These are phyloP conservation scores for Mus minutoides DNA, from an alignment of 2,797 vertebrate species.

Conservation along the genomic window DNA sequence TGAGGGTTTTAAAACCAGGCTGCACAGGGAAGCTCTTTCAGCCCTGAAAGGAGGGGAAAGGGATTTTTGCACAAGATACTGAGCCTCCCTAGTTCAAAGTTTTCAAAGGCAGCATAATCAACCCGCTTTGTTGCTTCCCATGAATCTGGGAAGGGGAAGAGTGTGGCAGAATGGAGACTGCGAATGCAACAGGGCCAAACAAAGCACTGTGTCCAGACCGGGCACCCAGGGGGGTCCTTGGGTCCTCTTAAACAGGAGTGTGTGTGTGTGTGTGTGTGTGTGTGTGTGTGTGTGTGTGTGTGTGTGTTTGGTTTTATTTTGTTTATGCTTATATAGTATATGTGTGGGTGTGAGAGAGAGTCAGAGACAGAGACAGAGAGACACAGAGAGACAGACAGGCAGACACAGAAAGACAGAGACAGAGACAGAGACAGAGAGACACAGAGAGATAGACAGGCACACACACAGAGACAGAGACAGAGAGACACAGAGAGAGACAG, in stretches of 20 bases:
- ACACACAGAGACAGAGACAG: neutral
- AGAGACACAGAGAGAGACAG: neutral
- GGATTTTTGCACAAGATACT: slow-evolving; percentile 66
- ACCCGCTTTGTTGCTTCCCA: slow-evolving; percentile 42
- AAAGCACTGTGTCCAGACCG: neutral
- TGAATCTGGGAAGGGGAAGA: slow-evolving; percentile 51
- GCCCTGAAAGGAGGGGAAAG: slow-evolving; percentile 63
- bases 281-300: neutral
- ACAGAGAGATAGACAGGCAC: too few species aligned
- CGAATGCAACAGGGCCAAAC: slow-evolving; percentile 25
- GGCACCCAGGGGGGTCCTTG: neutral
- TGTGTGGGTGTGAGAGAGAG: neutral
- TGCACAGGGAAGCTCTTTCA: slow-evolving; percentile 62
- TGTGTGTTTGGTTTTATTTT: neutral
- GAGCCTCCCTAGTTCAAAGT: slow-evolving; percentile 65
- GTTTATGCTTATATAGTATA: too few species aligned
- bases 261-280: neutral
- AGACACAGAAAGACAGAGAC: neutral
- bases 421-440: neutral
- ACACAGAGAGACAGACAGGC: neutral
- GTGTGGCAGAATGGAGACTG: neutral
- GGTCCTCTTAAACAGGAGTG: neutral
- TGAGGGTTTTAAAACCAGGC: slow-evolving; percentile 66
- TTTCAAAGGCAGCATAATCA: slow-evolving; percentile 61
- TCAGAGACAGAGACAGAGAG: neutral